Base-by-base conservation (phyloP, 2,113 vertebrate genomes). In the Orientallactaga bullata region DNA sequence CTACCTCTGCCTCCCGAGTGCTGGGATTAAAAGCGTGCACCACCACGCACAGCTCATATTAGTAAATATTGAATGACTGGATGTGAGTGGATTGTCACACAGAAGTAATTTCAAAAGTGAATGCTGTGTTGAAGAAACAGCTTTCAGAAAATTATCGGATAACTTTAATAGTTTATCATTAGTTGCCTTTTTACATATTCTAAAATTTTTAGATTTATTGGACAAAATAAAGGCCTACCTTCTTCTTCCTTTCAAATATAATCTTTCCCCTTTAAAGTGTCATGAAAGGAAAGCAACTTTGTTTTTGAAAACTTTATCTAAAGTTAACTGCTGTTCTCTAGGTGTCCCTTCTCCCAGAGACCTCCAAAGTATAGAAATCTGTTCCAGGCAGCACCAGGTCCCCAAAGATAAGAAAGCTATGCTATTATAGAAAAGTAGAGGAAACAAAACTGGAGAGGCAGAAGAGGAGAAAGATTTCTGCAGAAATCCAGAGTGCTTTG, bases 341-440 rank as follows among this genome's bases (percentile, higher is more conserved):
- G 82, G 94, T 95, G n/a, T 94, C 94, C 91, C 91, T 92, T 90
- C 37, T 85, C 78, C 77, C n/a, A 21, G 3, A 84, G 82, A 55
- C 42, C 73, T 95, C 89, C 85, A 82, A 85, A 88, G 58, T 86
- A 74, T 58, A 88, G 88, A 93, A 96, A 91, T 77, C 47, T 66
- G 96, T 93, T 95, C 93, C 88, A 97, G 88, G 94, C 93, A 89
- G 74, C 47, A 58, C 81, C 73, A 55, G 74, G 42, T 89, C 88
- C 85, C 60, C 61, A 87, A 66, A 96, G 97, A 97, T 96, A 97
- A 97, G 60, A 28, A 42, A 93, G 42, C 42, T 95, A 78, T 83
- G 90, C 55, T 73, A 60, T 93, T 81, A 63, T 2, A 30, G 83
- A 83, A 68, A n/a, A 66, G 8, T 55, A 85, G 79, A 84, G 80